Conservation (phyloP, 1,140 invertebrate species). For the Macrobrachium nipponense region DNA sequence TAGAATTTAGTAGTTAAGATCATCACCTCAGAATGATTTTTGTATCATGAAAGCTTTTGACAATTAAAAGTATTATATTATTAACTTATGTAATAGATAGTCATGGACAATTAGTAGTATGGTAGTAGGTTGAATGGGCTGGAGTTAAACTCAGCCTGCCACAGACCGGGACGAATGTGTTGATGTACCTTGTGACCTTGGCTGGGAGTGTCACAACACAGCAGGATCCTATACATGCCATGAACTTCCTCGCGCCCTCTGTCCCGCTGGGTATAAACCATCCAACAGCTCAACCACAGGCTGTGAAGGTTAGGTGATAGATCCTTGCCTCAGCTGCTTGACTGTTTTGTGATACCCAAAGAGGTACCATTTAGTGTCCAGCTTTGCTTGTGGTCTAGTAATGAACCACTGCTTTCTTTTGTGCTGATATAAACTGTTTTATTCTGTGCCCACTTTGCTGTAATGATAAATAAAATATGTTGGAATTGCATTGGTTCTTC, state of each 20-base stretch:
- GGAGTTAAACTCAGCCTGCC: neutral
- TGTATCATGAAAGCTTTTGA: too few species aligned
- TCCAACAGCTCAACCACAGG: constrained; percentile 34
- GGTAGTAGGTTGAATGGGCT: too few species aligned
- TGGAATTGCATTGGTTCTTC: too few species aligned
- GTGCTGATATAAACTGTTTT: too few species aligned
- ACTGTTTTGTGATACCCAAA: constrained; percentile 14
- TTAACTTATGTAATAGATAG: too few species aligned
- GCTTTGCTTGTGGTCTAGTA: constrained; percentile 8
- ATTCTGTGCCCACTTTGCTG: too few species aligned
- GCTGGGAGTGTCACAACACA: constrained; percentile 55
- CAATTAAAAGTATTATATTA: too few species aligned
- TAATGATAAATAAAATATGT: too few species aligned
- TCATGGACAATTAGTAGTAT: too few species aligned
- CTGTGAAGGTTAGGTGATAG: constrained; percentile 52
- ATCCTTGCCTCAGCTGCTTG: constrained; percentile 4
- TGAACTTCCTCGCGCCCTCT: constrained; percentile 48
- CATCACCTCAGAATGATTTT: too few species aligned
- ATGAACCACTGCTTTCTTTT: neutral
- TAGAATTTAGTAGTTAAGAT: too few species aligned
- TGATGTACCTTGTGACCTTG: constrained; percentile 35
- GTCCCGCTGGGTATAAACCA: constrained; percentile 51
- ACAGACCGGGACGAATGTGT: constrained; percentile 51
- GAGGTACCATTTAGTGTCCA: too few species aligned
- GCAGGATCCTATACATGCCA: constrained; percentile 43